Conservation (phyloP, 2,797 vertebrate genomes). For the Pristis pectinata region DNA sequence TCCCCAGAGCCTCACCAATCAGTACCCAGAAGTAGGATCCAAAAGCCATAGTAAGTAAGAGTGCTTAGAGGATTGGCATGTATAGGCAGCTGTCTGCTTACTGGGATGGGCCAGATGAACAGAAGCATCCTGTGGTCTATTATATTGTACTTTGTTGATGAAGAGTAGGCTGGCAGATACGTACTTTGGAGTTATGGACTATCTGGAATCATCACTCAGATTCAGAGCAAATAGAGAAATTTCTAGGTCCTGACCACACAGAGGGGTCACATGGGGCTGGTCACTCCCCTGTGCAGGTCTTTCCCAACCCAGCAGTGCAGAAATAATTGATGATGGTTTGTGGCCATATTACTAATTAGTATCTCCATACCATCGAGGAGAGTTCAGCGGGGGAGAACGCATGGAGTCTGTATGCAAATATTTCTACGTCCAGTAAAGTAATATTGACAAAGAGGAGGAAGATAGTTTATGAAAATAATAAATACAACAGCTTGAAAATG, state of each 20-base stretch:
- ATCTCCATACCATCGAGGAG: neutral
- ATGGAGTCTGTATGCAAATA: neutral
- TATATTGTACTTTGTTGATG: neutral
- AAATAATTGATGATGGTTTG: neutral
- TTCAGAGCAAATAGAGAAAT: neutral
- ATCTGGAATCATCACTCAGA: neutral
- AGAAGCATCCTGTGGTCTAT: too few species aligned
- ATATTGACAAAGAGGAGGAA: too few species aligned
- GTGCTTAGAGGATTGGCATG: too few species aligned
- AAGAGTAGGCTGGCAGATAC: neutral
- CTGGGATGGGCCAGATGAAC: too few species aligned
- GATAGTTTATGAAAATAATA: too few species aligned
- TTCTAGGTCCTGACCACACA: neutral
- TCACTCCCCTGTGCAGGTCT: neutral
- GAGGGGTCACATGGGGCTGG: neutral
- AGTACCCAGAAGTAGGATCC: too few species aligned
- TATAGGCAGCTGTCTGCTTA: too few species aligned
- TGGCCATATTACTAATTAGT: neutral
- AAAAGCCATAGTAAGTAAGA: too few species aligned
- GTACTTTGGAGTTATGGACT: neutral
- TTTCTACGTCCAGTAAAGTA: too few species aligned
- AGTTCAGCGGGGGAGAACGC: neutral
- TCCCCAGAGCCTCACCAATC: too few species aligned
- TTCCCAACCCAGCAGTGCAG: neutral
- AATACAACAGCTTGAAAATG: too few species aligned